These are phyloP conservation scores for Aepyceros melampus DNA, from an alignment of 2,113 vertebrate genomes.

Conservation along the genomic window DNA sequence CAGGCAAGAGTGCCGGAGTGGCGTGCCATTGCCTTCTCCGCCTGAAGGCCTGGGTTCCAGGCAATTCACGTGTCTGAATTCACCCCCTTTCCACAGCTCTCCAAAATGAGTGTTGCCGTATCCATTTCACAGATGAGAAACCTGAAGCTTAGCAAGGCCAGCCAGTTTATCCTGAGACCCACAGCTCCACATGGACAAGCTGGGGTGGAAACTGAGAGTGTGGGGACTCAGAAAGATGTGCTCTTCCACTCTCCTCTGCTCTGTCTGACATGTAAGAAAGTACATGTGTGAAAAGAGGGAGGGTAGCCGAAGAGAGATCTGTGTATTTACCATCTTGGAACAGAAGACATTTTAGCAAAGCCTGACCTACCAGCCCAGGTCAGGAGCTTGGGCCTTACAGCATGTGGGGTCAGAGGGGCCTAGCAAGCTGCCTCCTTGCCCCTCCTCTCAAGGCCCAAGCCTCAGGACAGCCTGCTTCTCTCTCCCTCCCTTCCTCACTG, in stretches of 20 bases:
- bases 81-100: background rate
- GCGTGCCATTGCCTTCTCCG: too few relatives aligned
- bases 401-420: conserved; percentile 57
- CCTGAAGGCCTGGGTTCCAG: background rate
- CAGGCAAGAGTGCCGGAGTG: too few relatives aligned
- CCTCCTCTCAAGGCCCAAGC: conserved; percentile 39
- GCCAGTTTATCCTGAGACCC: background rate
- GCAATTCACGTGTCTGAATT: background rate
- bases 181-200: background rate
- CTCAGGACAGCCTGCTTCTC: conserved; percentile 66
- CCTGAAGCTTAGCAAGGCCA: background rate
- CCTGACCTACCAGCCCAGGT: conserved; percentile 7
- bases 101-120: background rate
- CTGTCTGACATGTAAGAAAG: background rate
- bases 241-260: background rate
- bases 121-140: conserved; percentile 2
- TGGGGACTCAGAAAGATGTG: background rate
- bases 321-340: conserved; percentile 62
- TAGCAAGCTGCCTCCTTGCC: background rate
- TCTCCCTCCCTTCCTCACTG: conserved; percentile 66
- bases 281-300: background rate
- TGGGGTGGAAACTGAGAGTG: background rate
- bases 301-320: background rate
- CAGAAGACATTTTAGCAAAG: conserved; percentile 57
- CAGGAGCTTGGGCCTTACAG: background rate